Evolutionary conservation across 2,888 invertebrate genomes (phyloP), one percentile per base, ranked within the genome.

Genomic region (Gymnocheta viridis): DNA sequence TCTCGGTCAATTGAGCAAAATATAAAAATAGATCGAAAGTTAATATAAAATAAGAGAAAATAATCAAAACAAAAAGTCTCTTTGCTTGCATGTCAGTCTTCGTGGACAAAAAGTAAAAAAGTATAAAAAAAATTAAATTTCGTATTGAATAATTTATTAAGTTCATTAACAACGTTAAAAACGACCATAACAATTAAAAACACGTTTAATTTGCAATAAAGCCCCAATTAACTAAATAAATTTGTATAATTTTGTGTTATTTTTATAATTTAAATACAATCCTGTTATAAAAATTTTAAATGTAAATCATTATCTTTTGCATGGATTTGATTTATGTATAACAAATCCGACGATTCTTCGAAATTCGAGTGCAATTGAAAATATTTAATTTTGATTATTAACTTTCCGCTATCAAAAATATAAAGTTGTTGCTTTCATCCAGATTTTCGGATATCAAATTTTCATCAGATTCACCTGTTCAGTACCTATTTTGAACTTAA

Each of bases 121-220:
- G 1, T 51, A 27, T 14, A 51, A 60, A 60, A 60, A 7, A 14
- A 22, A 49, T 29, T 29, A 12, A 47, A 29, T 64, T 29, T 12
- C 12, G 12, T 7, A 22, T 7, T 60, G 38, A 47, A 32, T 47
- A 19, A 66, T 14, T 67, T 51, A 66, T 38, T n/a, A 38, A 64
- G 38, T 79, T 79, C 44, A 72, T 56, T 72, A 44, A 72, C 56
- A 72, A 70, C 32, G 19, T 47, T 49, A 49, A 51, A 47, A 38
- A 29, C 19, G 19, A 2, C 1, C 29, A 29, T 19, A 67, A 49
- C 19, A 67, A 77, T 35, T 32, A 17, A 32, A 56, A 58, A 67
- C 58, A 27, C 3, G 66, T 60, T 70, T 14, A 41, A 24, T 44
- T 77, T 49, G 5, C 49, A 54, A 54, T n/a, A 41, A 74, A 41